Evolutionary conservation across 2,888 invertebrate genomes (phyloP).

Genomic region (Synanthedon myopaeformis): DNA sequence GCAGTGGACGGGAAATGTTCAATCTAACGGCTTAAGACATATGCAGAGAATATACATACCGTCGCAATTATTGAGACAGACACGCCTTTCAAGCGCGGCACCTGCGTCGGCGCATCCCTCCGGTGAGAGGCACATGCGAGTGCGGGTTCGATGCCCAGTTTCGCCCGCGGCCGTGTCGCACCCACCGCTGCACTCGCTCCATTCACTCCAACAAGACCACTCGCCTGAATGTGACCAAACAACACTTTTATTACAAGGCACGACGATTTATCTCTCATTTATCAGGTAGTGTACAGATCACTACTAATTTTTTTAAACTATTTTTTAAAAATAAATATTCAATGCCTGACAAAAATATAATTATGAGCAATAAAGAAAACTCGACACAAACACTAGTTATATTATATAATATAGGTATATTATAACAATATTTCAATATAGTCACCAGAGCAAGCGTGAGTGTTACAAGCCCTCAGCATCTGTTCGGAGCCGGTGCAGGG

Average conservation of each 20-base stretch:
- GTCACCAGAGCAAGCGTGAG: slow-evolving; percentile 75
- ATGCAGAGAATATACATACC: slow-evolving; percentile 18
- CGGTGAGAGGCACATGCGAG: slow-evolving; percentile 75
- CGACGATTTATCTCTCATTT: not conserved
- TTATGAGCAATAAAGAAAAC: no score
- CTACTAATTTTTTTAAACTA: no score
- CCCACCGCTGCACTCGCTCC: slow-evolving; percentile 81
- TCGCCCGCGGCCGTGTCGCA: slow-evolving; percentile 66
- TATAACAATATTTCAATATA: not conserved
- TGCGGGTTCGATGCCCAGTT: slow-evolving; percentile 74
- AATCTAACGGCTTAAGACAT: no score
- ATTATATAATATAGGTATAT: no score
- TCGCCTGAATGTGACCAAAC: slow-evolving; percentile 52
- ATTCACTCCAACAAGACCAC: slow-evolving; percentile 91
- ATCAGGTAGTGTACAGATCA: no score
- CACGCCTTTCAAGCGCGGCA: slow-evolving; percentile 73
- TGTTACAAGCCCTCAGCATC: slow-evolving; percentile 79
- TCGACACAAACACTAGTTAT: no score
- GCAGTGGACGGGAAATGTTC: no score
- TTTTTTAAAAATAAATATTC: no score
- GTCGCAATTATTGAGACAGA: slow-evolving; percentile 77
- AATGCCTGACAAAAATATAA: no score
- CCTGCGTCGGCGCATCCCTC: slow-evolving; percentile 73
- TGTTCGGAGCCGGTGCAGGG: slow-evolving; percentile 67
- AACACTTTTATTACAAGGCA: not conserved